These are phyloP conservation scores for Euglossa dilemma DNA, from an alignment of 1,140 invertebrate genomes.

Conservation along the genomic window DNA sequence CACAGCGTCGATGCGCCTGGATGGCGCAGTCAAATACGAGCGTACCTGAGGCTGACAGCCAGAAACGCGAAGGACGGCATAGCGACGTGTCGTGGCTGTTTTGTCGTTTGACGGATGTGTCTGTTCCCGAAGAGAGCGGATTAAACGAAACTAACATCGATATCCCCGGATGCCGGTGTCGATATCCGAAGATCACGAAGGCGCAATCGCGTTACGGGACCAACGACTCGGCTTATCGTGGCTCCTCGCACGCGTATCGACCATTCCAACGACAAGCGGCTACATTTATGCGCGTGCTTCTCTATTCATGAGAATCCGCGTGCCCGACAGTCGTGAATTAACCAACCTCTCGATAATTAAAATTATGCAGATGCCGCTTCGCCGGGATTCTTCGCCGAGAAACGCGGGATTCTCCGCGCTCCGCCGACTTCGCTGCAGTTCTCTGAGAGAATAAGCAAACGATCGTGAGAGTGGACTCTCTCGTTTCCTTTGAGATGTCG, in stretches of 20 bases:
- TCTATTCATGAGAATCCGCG: neutral
- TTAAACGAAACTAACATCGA: conserved; percentile 10
- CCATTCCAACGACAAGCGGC: too few species aligned
- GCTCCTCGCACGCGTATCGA: neutral
- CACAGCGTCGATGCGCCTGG: conserved; percentile 32
- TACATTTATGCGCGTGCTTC: neutral
- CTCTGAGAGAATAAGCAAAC: too few species aligned
- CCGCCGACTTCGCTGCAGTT: too few species aligned
- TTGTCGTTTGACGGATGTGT: conserved; percentile 21
- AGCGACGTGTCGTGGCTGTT: conserved; percentile 20
- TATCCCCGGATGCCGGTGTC: neutral
- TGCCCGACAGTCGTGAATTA: neutral
- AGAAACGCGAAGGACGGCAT: conserved; percentile 37
- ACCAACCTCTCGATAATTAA: too few species aligned
- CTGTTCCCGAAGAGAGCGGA: neutral
- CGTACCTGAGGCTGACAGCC: conserved; percentile 46
- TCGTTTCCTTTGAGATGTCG: too few species aligned
- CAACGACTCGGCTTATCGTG: neutral
- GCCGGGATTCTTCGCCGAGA: too few species aligned
- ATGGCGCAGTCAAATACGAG: conserved; percentile 41
- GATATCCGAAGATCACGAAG: neutral
- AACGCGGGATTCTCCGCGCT: too few species aligned
- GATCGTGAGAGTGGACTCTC: too few species aligned
- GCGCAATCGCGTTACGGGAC: neutral
- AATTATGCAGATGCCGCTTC: neutral